Base-by-base conservation (phyloP, 2,797 vertebrate species). In the Helarctos malayanus region DNA sequence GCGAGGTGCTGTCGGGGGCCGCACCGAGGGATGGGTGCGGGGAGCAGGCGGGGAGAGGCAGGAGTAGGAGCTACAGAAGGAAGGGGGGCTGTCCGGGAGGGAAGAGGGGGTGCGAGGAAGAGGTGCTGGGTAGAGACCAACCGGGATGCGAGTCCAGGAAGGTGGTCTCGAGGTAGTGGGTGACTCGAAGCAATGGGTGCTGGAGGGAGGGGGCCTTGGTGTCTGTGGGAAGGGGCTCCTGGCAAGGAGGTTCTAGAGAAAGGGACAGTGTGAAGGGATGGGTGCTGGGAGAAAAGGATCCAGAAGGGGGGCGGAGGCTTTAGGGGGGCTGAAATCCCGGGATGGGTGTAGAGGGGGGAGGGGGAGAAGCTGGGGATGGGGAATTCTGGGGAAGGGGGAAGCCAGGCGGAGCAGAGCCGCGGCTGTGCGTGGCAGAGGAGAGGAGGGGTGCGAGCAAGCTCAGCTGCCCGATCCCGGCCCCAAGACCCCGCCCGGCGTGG, bases 291-390 rank as follows among this genome's bases (percentile, higher is more conserved):
- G 63, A 93, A 79, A 85, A 69, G 79, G 79, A 89, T 68, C 49
- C 87, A 7, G 54, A 71, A 95, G 59, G 93, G 85, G 94, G 75
- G 15, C 63, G 59, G 85, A 91, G 73, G 93, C 80, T 93, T 69
- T 35, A 57, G 57, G 75, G 87, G 92, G 56, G 73, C 21, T 76
- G 81, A 75, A 96, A 91, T 91, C 89, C 76, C 75, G 35, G 89
- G 95, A 92, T 38, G 45, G 91, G 93, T 75, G 76, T 76, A 19
- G 54, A 38, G 81, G 91, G 94, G 95, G 91, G 94, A 97, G 94
- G 93, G 95, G 89, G 91, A 32, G 79, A 85, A 83, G 82, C 93
- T 75, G n/a, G 75, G 90, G 89, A 91, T 73, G 94, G 93, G 85
- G 63, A 96, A 73, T 94, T 83, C 91, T 81, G 41, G 79, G 57